A percentile compares a stretch with the other conserved stretches of the same genome.
Evolutionary conservation across 2,888 invertebrate genomes (phyloP).

Genomic region (Leucania comma): DNA sequence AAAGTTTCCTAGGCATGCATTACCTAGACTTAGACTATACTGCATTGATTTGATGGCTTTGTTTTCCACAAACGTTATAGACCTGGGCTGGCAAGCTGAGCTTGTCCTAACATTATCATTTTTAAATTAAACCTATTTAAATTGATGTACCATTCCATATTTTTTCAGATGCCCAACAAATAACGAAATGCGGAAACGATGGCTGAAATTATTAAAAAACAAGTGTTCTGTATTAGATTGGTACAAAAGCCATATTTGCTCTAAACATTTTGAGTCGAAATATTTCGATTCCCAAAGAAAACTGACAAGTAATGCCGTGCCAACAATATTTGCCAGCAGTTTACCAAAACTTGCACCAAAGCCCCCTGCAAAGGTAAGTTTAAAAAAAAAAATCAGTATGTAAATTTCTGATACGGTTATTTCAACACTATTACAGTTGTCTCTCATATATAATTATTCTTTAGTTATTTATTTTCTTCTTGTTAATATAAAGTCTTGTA

Average conservation of each 20-base stretch:
- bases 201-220: slow-evolving; percentile 80
- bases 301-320: slow-evolving; percentile 80
- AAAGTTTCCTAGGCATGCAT: not conserved
- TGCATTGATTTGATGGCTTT: too few species aligned
- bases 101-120: not conserved
- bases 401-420: too few species aligned
- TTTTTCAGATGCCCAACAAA: slow-evolving; percentile 78
- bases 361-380: slow-evolving; percentile 66
- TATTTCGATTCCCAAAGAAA: slow-evolving; percentile 80
- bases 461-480: too few species aligned
- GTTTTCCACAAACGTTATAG: not conserved
- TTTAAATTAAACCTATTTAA: not conserved
- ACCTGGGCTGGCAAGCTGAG: too few species aligned
- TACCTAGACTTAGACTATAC: not conserved
- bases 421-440: not conserved
- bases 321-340: slow-evolving; percentile 76
- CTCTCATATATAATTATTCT: too few species aligned
- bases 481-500: not conserved
- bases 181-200: slow-evolving; percentile 80
- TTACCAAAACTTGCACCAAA: slow-evolving; percentile 43
- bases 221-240: slow-evolving; percentile 81
- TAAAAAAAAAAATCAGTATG: not conserved
- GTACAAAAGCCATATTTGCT: slow-evolving; percentile 83
- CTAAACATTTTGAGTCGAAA: slow-evolving; percentile 83
- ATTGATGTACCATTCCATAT: not conserved